phyloP scores from a whole-genome alignment of 1,140 invertebrate genomes.

The Bombus polaris region DNA sequence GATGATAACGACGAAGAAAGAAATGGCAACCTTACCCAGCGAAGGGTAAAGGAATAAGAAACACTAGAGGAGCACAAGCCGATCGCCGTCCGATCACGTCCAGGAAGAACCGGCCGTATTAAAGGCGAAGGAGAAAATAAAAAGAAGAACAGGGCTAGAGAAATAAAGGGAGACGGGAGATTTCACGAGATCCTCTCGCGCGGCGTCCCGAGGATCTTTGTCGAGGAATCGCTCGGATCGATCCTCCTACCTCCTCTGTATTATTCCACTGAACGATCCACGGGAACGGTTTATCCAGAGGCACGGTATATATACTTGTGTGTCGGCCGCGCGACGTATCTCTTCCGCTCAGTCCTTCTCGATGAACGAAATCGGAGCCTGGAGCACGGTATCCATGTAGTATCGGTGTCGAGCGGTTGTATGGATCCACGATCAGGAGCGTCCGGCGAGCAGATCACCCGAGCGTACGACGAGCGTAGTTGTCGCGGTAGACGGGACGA shows the following conservation, averaged over 20 bases:
- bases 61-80: conserved; percentile 40
- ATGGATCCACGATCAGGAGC: conserved; percentile 9
- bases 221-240: not conserved
- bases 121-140: not conserved
- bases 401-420: conserved; percentile 9
- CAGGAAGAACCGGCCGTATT: conserved; percentile 31
- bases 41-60: conserved; percentile 24
- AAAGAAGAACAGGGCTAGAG: not conserved
- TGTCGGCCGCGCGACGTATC: not conserved
- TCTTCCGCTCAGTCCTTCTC: conserved; percentile 5
- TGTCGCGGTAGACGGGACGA: conserved; percentile 51
- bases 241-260: not conserved
- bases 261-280: conserved; percentile 20
- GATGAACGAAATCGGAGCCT: conserved; percentile 40
- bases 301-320: not conserved
- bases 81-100: conserved; percentile 43
- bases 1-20: not conserved
- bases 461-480: conserved; percentile 13
- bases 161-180: conserved; percentile 10
- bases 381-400: conserved; percentile 30
- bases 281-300: conserved; percentile 9
- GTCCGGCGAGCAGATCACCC: not conserved
- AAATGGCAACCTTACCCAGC: conserved; percentile 6
- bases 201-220: not conserved
- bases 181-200: conserved; percentile 24